Evolutionary conservation across 2,797 vertebrate genomes (phyloP).

Genomic region (Sebastes umbrosus): DNA sequence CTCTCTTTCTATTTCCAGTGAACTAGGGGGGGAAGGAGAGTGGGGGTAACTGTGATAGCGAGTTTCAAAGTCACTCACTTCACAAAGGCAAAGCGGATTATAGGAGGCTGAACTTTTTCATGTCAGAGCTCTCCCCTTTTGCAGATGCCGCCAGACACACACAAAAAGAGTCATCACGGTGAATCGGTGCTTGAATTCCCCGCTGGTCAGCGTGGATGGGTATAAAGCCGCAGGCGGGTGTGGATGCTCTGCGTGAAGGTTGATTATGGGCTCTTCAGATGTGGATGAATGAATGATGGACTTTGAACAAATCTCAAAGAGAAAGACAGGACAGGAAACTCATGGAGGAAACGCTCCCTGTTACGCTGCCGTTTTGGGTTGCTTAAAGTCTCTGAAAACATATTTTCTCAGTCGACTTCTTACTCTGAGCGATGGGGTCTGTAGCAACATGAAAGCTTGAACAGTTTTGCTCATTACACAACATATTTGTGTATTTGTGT

Average conservation of each 20-base stretch:
- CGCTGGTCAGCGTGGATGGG: not conserved
- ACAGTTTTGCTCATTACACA: not conserved
- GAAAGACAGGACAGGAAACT: not conserved
- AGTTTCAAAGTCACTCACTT: conserved; percentile 75
- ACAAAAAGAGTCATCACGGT: not conserved
- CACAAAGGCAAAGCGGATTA: conserved; percentile 69
- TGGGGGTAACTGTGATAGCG: conserved; percentile 37
- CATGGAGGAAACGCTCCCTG: not conserved
- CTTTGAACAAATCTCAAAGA: conserved; percentile 4
- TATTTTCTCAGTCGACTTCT: too few relatives aligned
- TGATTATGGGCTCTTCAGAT: conserved; percentile 29
- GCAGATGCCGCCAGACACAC: conserved; percentile 23
- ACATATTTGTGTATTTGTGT: not conserved
- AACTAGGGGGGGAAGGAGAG: not conserved
- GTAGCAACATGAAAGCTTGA: too few relatives aligned
- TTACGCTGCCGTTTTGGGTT: not conserved
- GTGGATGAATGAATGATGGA: conserved; percentile 9
- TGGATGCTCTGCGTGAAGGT: conserved; percentile 33
- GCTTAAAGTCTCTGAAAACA: not conserved
- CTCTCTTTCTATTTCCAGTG: conserved; percentile 46
- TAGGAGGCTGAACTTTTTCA: conserved; percentile 50
- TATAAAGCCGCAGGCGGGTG: conserved; percentile 10
- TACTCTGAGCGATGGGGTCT: too few relatives aligned
- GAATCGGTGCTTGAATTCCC: conserved; percentile 34
- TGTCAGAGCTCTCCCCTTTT: conserved; percentile 31